These are phyloP conservation scores for Drosophila incognita DNA, from an alignment of 2,888 invertebrate species.

Conservation along the genomic window DNA sequence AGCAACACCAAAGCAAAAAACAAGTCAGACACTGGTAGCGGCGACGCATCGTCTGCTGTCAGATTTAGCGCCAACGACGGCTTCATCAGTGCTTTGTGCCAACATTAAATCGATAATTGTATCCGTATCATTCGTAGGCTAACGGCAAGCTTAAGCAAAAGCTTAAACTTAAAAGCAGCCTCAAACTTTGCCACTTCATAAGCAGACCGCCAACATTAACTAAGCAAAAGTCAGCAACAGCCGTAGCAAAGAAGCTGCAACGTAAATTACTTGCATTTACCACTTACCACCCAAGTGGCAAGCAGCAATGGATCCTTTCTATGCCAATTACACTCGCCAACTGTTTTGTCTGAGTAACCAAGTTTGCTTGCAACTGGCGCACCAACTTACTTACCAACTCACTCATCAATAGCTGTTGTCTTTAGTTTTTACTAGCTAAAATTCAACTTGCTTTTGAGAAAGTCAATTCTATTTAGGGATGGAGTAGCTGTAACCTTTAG, in stretches of 20 bases:
- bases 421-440: slow-evolving; percentile 59
- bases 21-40: slow-evolving; percentile 32
- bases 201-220: slow-evolving; percentile 61
- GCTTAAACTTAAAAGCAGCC: slow-evolving; percentile 15
- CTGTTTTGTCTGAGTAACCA: not conserved
- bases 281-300: slow-evolving; percentile 30
- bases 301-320: slow-evolving; percentile 10
- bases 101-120: slow-evolving; percentile 70
- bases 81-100: slow-evolving; percentile 33
- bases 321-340: slow-evolving; percentile 4
- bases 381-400: slow-evolving; percentile 41
- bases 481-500: not conserved
- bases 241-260: slow-evolving; percentile 24
- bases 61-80: slow-evolving; percentile 22
- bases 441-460: slow-evolving; percentile 72
- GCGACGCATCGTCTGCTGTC: slow-evolving; percentile 67
- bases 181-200: slow-evolving; percentile 48
- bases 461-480: slow-evolving; percentile 70
- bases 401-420: slow-evolving; percentile 77
- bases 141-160: slow-evolving; percentile 7
- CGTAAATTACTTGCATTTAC: slow-evolving; percentile 50
- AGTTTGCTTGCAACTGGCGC: slow-evolving; percentile 34
- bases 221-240: slow-evolving; percentile 56
- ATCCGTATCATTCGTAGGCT: slow-evolving; percentile 64
- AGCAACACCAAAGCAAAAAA: slow-evolving; percentile 8